These are phyloP conservation scores for Apistogramma diplotaenia DNA, from an alignment of 2,113 vertebrate species.

Conservation along the genomic window DNA sequence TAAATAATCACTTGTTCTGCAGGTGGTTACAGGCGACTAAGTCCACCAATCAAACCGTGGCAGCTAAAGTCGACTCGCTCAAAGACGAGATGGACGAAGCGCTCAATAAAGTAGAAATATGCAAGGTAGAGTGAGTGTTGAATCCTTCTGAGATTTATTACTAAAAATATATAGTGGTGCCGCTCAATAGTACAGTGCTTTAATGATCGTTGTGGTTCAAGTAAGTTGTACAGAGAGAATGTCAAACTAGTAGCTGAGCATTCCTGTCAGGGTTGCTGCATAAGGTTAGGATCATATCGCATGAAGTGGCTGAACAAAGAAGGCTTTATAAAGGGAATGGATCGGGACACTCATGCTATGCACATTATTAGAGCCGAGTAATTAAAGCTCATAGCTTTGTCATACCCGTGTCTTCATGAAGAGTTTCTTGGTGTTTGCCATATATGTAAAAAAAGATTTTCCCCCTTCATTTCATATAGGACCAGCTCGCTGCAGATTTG, in stretches of 20 bases:
- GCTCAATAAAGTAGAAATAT: slow-evolving; percentile 92
- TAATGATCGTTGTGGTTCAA: background rate
- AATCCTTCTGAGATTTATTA: background rate
- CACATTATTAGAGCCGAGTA: background rate
- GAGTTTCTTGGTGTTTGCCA: background rate
- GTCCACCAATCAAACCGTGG: slow-evolving; percentile 88
- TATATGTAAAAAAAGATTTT: background rate
- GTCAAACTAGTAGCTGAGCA: background rate
- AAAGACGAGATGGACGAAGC: slow-evolving; percentile 99
- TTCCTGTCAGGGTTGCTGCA: slow-evolving; percentile 21
- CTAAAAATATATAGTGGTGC: background rate
- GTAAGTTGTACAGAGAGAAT: background rate
- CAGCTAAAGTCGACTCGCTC: slow-evolving; percentile 89
- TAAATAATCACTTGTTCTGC: background rate
- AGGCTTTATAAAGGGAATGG: slow-evolving; percentile 15
- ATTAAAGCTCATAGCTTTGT: slow-evolving; percentile 40
- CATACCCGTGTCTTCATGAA: slow-evolving; percentile 16
- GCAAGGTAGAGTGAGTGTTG: slow-evolving; percentile 69
- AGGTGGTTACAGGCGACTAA: slow-evolving; percentile 90
- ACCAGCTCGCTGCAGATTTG: slow-evolving; percentile 96
- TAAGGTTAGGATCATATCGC: slow-evolving; percentile 8
- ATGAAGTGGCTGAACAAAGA: slow-evolving; percentile 37
- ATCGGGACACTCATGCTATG: background rate
- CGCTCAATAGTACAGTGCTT: background rate
- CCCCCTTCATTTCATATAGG: slow-evolving; percentile 69